Conservation (phyloP, 2,113 vertebrate species). For the Charina bottae region DNA sequence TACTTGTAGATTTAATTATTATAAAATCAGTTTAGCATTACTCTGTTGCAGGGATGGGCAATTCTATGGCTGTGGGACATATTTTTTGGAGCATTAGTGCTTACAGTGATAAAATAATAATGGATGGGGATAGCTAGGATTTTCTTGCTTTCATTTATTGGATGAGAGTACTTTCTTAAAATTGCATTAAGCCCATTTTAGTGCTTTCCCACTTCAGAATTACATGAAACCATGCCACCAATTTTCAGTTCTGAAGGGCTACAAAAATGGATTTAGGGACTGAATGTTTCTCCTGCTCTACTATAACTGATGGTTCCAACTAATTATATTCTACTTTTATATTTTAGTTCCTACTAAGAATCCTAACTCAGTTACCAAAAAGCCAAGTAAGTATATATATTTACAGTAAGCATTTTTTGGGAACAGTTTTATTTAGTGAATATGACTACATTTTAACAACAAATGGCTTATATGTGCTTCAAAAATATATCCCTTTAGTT, state of each 20-base stretch:
- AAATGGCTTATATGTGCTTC: neutral
- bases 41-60: neutral
- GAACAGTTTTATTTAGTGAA: neutral
- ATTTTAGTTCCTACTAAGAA: fast-evolving
- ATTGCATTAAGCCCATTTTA: neutral
- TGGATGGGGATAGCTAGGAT: neutral
- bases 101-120: neutral
- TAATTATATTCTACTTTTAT: neutral
- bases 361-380: neutral
- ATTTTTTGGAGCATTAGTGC: neutral
- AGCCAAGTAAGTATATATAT: constrained; percentile 35
- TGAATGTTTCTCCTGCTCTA: neutral
- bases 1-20: neutral
- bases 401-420: neutral
- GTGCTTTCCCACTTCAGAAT: neutral
- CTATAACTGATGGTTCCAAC: neutral
- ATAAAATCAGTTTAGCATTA: neutral
- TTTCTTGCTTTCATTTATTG: neutral
- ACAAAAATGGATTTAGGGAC: neutral
- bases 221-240: neutral
- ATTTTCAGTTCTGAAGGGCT: neutral
- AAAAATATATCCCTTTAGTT: neutral
- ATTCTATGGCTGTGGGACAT: neutral
- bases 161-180: neutral
- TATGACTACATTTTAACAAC: neutral